Evolutionary conservation across 2,888 invertebrate species (phyloP), one percentile per base, ranked within the genome.

Genomic region (Tanytarsus gracilentus): DNA sequence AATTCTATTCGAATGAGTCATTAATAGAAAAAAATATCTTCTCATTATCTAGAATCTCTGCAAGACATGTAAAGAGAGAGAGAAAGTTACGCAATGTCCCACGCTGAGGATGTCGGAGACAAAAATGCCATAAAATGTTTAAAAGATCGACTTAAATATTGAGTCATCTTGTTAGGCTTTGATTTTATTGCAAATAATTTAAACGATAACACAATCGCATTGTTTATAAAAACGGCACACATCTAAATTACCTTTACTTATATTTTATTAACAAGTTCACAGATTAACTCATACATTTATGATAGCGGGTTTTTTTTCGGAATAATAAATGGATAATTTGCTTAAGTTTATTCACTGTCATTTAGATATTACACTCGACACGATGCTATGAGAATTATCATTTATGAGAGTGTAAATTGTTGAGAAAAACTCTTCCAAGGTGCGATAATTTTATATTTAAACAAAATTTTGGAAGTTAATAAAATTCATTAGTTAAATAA

Each of bases 211-310:
- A 14, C 6, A 14, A 27, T 26, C n/a, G 26, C 14, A 27, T 16
- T 49, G 25, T 26, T 36, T 21, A 55, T 16, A 16, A 51, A 14
- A 30, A 11, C 9, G 4, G 30, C n/a, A 51, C 21, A 27, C 26
- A 26, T n/a, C 33, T 40, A 55, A 55, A 55, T 39, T 39, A 55
- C 55, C n/a, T n/a, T n/a, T n/a, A n/a, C n/a, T n/a, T n/a, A n/a
- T n/a, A n/a, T 53, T 23, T 23, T 39, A 55, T 40, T 55, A 40
- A 33, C 52, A 55, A 40, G 51, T 27, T 16, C 53, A 53, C 39
- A 23, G 30, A 33, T 36, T 33, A 53, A 53, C 53, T 55, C 40
- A 55, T 55, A 55, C 55, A 55, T 55, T 55, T 55, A 55, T 55
- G 55, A 39, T 33, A 21, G 30, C 30, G 23, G 23, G 14, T 36